phyloP scores from a whole-genome alignment of 2,797 vertebrate genomes.

The Labroides dimidiatus region DNA sequence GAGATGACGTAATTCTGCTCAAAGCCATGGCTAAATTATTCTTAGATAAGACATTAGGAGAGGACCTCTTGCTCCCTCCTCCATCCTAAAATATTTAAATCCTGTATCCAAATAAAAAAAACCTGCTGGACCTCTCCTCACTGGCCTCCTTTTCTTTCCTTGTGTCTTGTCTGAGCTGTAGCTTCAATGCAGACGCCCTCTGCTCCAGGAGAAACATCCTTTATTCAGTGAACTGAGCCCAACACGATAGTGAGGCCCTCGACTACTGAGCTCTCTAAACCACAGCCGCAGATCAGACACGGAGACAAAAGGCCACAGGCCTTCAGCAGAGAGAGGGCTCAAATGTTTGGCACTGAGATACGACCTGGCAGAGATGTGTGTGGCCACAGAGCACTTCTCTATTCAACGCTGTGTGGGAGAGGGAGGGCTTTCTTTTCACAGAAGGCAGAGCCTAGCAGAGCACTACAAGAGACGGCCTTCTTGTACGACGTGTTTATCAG shows the following conservation, averaged over 20 bases:
- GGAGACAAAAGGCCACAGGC: slow-evolving; percentile 68
- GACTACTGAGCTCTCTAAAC: slow-evolving; percentile 55
- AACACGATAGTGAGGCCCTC: slow-evolving; percentile 51
- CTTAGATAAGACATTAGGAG: slow-evolving; percentile 30
- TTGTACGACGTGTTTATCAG: slow-evolving; percentile 58
- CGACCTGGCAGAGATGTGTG: slow-evolving; percentile 65
- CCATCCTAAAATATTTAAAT: slow-evolving; percentile 15
- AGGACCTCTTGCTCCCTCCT: slow-evolving; percentile 6
- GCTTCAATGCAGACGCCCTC: slow-evolving; percentile 42
- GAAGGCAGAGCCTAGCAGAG: slow-evolving; percentile 25
- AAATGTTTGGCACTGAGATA: slow-evolving; percentile 72
- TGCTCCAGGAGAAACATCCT: slow-evolving; percentile 44
- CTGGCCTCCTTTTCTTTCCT: slow-evolving; percentile 3
- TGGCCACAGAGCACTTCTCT: slow-evolving; percentile 67
- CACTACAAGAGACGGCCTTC: slow-evolving; percentile 51
- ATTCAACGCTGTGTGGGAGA: slow-evolving; percentile 61
- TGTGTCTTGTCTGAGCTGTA: slow-evolving; percentile 33
- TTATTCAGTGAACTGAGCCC: slow-evolving; percentile 59
- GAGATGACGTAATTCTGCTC: slow-evolving; percentile 40
- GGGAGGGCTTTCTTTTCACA: slow-evolving; percentile 52
- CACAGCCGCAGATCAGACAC: slow-evolving; percentile 62
- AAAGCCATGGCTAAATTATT: slow-evolving; percentile 28
- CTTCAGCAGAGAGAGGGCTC: slow-evolving; percentile 62
- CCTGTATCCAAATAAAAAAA: slow-evolving; percentile 38
- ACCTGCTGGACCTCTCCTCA: slow-evolving; percentile 8